Base-by-base conservation (phyloP, 2,888 invertebrate genomes). In the Polyommatus icarus region DNA sequence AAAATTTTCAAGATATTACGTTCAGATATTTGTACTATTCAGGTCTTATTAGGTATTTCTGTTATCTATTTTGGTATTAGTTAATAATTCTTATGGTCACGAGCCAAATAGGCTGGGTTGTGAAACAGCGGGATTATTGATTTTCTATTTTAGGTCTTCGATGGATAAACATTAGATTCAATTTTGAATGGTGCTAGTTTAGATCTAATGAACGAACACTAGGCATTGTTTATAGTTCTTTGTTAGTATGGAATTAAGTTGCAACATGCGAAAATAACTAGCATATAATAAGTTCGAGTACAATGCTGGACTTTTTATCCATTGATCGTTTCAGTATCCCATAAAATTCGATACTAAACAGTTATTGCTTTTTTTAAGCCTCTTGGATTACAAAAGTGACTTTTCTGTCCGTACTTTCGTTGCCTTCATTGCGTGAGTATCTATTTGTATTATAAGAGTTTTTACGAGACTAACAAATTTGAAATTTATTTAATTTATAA, bases 171-270 rank as follows among this genome's bases (percentile, higher is more conserved):
- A 32, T 36, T 20, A 46, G 46, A 24, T 73, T 20, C 20, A 46
- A 7, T 72, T 46, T 24, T 15, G 12, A 12, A 12, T 36, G n/a
- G n/a, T 46, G 1, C 40, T 32, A 12, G 46, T 73, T 73, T 46
- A 73, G 75, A 80, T 80, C 82, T 80, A 82, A 81, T 86, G 87
- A 90, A 91, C 86, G 90, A 91, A 89, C 86, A 81, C 81, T 80
- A 82, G 81, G 84, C 86, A 86, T 87, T 87, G 86, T 87, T 32
- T 67, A 83, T 84, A 83, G 83, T 86, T 85, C 82, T 87, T 86
- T 84, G 84, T 84, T 83, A 83, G 82, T 83, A 84, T 83, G 82
- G 80, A 83, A 84, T 85, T 84, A 84, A 80, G 82, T 88, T 89
- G 83, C 86, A 81, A 86, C 85, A 89, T 78, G 46, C 29, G 72